phyloP scores from a whole-genome alignment of 2,113 vertebrate genomes.

The Sigmodon hispidus region DNA sequence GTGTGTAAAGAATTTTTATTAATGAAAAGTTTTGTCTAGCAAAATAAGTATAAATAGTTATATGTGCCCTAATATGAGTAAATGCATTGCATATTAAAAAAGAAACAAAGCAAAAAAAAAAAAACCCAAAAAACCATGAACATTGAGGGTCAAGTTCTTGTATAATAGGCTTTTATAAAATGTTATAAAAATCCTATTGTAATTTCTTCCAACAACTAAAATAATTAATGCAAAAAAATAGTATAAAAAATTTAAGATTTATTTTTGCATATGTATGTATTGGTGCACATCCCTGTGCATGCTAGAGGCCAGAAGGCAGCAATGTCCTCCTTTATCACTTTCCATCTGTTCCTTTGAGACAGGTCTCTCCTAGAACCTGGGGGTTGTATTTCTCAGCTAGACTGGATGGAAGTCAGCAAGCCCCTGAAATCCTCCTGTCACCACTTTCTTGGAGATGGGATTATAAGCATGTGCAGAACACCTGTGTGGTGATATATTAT shows the following conservation, averaged over 20 bases:
- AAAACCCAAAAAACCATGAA: no score
- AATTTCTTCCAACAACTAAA: no score
- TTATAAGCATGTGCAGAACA: neutral
- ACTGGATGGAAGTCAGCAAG: neutral
- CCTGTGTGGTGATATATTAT: no score
- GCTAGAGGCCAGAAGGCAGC: neutral
- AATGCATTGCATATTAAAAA: conserved; percentile 55
- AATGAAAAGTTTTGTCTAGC: neutral
- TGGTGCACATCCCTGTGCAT: neutral
- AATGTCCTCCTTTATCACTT: neutral
- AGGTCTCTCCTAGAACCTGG: neutral
- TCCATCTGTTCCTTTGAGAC: neutral
- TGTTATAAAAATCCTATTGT: no score
- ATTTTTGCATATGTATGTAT: neutral
- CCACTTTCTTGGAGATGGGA: neutral
- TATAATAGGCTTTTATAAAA: no score
- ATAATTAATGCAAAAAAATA: no score
- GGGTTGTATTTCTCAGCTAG: neutral
- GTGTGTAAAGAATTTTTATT: neutral
- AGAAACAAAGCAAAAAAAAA: no score
- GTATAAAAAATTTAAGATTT: neutral
- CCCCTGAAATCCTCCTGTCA: neutral
- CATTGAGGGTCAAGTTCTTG: no score
- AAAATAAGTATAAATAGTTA: neutral
- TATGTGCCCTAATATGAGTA: conserved; percentile 51